Conservation (phyloP, 2,888 invertebrate species). For the Phorcus lineatus region DNA sequence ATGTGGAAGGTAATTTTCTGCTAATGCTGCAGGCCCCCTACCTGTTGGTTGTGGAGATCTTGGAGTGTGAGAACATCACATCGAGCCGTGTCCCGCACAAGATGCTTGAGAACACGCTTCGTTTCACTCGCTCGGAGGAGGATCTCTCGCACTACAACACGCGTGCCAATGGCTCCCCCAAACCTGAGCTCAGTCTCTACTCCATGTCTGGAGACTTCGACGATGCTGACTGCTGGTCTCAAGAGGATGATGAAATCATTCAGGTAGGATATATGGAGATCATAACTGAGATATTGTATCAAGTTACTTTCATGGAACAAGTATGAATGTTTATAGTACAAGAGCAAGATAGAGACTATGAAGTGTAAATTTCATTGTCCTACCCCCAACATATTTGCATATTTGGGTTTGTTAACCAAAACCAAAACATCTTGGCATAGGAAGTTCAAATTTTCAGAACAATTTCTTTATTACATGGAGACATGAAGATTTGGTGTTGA, state of each 20-base stretch:
- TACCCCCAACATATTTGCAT: too few relatives aligned
- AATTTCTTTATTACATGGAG: too few relatives aligned
- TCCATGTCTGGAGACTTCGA: conserved; percentile 68
- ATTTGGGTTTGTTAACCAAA: too few relatives aligned
- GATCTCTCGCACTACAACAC: conserved; percentile 79
- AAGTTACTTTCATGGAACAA: too few relatives aligned
- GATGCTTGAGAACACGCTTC: conserved; percentile 79
- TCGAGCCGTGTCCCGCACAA: conserved; percentile 93
- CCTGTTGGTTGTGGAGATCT: conserved; percentile 97
- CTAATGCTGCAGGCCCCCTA: conserved; percentile 86
- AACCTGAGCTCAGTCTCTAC: conserved; percentile 68
- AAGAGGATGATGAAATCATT: conserved; percentile 95
- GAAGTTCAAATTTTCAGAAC: too few relatives aligned
- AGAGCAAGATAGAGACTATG: too few relatives aligned
- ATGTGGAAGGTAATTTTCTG: too few relatives aligned
- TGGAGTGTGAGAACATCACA: conserved; percentile 89
- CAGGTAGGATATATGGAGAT: conserved; percentile 75
- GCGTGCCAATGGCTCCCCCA: conserved; percentile 51
- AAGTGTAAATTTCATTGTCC: too few relatives aligned
- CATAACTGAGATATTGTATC: too few relatives aligned
- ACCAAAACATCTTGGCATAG: too few relatives aligned
- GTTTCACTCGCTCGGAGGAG: conserved; percentile 96
- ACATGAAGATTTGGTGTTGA: too few relatives aligned
- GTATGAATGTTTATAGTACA: too few relatives aligned
- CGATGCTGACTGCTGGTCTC: conserved; percentile 89